A percentile compares a stretch with the other conserved stretches of the same genome.
These are phyloP conservation scores for Nyctibius bracteatus DNA, from an alignment of 2,113 vertebrate species.

Conservation along the genomic window DNA sequence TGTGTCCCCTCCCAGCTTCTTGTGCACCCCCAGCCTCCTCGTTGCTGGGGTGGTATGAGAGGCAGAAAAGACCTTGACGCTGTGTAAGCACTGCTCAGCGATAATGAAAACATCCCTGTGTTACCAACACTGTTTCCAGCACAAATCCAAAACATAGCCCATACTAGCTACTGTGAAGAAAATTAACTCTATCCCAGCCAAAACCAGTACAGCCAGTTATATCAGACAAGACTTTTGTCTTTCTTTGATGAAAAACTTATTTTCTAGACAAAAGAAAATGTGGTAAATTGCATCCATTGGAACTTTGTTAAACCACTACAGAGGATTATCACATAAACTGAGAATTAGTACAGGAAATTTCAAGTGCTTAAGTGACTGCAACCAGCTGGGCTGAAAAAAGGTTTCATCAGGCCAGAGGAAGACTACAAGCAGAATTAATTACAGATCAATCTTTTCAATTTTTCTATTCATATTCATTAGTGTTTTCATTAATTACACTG, in stretches of 20 bases:
- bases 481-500: neutral
- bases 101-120: no score
- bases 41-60: no score
- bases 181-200: no score
- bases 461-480: constrained; percentile 10
- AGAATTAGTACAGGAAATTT: neutral
- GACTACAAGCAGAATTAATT: neutral
- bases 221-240: neutral
- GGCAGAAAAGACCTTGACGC: no score
- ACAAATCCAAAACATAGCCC: no score
- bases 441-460: neutral
- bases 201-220: no score
- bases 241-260: neutral
- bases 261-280: neutral
- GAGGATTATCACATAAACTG: neutral
- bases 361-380: constrained; percentile 6
- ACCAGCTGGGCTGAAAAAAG: constrained; percentile 3
- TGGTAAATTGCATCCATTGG: neutral
- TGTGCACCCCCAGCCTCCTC: no score
- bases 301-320: neutral
- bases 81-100: no score
- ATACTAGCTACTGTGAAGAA: no score
- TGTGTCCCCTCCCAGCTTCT: no score
- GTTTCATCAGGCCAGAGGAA: constrained; percentile 8
- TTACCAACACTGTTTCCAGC: no score